Percentiles rank a stretch among this genome's conserved stretches.
phyloP scores from a whole-genome alignment of 2,888 invertebrate species.

The Aricia artaxerxes region DNA sequence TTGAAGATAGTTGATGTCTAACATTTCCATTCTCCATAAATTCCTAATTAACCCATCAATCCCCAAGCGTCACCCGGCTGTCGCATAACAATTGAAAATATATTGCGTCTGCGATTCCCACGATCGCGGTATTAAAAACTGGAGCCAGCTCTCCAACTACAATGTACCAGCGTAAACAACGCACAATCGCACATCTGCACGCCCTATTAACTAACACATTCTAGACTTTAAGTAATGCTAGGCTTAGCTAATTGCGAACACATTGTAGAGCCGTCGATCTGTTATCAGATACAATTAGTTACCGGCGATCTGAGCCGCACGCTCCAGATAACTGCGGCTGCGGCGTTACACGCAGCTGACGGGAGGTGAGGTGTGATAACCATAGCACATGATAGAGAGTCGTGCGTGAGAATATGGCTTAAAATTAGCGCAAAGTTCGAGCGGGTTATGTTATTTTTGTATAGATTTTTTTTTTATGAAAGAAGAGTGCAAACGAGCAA shows the following conservation, averaged over 20 bases:
- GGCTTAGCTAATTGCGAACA: not conserved
- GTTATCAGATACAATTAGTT: not conserved
- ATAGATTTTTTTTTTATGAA: too few species aligned
- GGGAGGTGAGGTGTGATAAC: not conserved
- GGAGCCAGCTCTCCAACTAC: not conserved
- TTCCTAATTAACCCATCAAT: too few species aligned
- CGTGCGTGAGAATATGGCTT: not conserved
- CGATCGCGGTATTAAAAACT: too few species aligned
- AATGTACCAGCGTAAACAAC: not conserved
- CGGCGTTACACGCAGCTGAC: not conserved
- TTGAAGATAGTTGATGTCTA: too few species aligned
- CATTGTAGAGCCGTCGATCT: not conserved
- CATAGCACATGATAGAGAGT: not conserved
- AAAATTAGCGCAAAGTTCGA: not conserved
- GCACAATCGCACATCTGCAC: not conserved
- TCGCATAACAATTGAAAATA: too few species aligned
- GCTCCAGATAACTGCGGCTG: not conserved
- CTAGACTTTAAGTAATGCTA: not conserved
- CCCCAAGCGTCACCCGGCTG: too few species aligned
- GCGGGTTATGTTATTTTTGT: not conserved
- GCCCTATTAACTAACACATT: not conserved
- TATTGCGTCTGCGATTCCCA: too few species aligned
- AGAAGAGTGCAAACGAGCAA: too few species aligned
- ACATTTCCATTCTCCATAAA: too few species aligned
- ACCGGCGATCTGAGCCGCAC: not conserved